These are phyloP conservation scores for Allolobophora icterica DNA, from an alignment of 2,888 invertebrate species.

Conservation along the genomic window DNA sequence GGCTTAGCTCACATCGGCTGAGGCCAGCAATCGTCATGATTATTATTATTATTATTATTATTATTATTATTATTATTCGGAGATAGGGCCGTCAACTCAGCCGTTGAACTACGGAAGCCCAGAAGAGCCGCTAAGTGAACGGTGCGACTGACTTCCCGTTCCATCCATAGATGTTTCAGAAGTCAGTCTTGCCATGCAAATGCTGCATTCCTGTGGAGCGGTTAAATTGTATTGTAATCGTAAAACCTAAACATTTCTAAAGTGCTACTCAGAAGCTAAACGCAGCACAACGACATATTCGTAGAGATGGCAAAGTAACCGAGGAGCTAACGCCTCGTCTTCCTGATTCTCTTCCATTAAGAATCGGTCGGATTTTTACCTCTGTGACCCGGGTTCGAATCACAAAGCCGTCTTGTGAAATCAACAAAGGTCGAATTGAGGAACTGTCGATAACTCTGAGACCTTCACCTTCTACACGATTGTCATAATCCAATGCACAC, in stretches of 20 bases:
- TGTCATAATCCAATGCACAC: not conserved
- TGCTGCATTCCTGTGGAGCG: not conserved
- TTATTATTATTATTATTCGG: not conserved
- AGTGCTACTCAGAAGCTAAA: not conserved
- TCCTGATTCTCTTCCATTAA: too few species aligned
- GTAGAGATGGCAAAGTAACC: not conserved
- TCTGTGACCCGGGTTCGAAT: not conserved
- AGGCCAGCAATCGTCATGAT: slow-evolving; percentile 17
- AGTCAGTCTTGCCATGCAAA: not conserved
- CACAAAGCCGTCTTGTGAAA: not conserved
- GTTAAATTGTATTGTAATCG: not conserved
- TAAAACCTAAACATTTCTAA: not conserved
- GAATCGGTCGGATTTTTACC: not conserved
- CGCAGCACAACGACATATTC: not conserved
- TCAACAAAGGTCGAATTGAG: too few species aligned
- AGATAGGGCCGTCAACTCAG: not conserved
- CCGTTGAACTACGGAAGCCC: not conserved
- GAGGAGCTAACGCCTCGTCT: not conserved
- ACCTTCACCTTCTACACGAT: not conserved
- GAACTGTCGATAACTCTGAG: too few species aligned
- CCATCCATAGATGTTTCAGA: not conserved
- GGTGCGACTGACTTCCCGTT: not conserved
- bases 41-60: not conserved
- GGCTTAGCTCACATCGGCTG: slow-evolving; percentile 3
- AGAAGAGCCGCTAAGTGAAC: not conserved